A percentile compares a stretch with the other conserved stretches of the same genome.
phyloP scores from a whole-genome alignment of 2,113 vertebrate species.

The Chitala chitala region DNA sequence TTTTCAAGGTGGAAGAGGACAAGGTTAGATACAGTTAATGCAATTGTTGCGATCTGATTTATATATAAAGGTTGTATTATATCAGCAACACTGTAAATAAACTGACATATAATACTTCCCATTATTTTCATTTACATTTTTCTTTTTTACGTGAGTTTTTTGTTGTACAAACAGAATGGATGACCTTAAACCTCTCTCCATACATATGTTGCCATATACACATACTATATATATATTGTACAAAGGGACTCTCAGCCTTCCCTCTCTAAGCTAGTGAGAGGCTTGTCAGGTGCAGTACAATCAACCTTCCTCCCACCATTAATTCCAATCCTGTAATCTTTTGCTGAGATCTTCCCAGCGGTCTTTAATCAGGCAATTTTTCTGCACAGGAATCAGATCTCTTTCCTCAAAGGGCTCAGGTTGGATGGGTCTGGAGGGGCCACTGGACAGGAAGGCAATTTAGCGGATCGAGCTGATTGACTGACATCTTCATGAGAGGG shows the following conservation, averaged over 20 bases:
- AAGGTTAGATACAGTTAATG: not conserved
- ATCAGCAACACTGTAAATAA: not conserved
- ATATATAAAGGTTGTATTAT: not conserved
- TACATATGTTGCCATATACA: too few relatives aligned
- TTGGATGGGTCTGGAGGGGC: constrained; percentile 31
- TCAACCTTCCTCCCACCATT: not conserved
- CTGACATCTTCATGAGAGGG: constrained; percentile 64
- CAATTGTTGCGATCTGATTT: not conserved
- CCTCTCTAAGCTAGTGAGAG: not conserved
- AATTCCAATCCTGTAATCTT: constrained; percentile 50
- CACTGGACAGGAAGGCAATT: constrained; percentile 32
- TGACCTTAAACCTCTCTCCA: too few relatives aligned
- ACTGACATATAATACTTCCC: too few relatives aligned
- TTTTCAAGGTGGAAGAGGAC: not conserved
- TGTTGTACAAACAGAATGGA: too few relatives aligned
- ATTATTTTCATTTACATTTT: not conserved
- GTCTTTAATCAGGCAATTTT: constrained; percentile 50
- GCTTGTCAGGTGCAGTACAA: not conserved
- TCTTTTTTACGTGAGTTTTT: not conserved
- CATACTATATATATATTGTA: not conserved
- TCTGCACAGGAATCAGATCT: constrained; percentile 43
- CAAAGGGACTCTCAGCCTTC: not conserved
- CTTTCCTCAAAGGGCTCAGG: constrained; percentile 42
- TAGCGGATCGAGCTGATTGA: constrained; percentile 36
- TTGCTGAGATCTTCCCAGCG: constrained; percentile 51